phyloP scores from a whole-genome alignment of 1,140 invertebrate species.

The Euura lappo region DNA sequence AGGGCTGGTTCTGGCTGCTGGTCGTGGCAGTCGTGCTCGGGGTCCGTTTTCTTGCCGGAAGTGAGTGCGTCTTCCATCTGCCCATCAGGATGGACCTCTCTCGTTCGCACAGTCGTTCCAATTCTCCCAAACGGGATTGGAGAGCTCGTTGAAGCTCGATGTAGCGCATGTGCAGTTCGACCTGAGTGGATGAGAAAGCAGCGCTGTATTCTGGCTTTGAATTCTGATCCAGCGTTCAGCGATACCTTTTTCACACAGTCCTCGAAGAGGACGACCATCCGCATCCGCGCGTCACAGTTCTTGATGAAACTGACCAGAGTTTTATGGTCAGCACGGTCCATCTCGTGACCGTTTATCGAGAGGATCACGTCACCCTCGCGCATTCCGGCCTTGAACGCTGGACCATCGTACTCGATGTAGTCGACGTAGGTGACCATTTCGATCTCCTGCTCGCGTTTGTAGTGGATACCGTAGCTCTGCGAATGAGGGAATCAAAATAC shows the following conservation, averaged over 20 bases:
- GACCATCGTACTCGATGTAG: constrained; percentile 91
- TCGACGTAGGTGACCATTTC: constrained; percentile 97
- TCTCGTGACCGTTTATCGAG: constrained; percentile 91
- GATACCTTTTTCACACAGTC: constrained; percentile 90
- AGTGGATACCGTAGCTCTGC: constrained; percentile 94
- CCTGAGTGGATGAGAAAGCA: constrained; percentile 55
- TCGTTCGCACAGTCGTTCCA: constrained; percentile 81
- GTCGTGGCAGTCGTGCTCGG: constrained; percentile 44
- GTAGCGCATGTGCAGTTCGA: constrained; percentile 89
- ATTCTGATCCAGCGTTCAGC: constrained; percentile 9
- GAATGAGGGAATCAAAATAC: constrained; percentile 11
- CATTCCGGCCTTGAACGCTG: constrained; percentile 90
- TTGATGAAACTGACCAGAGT: constrained; percentile 91
- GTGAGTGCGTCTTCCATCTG: constrained; percentile 86
- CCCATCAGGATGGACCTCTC: constrained; percentile 84
- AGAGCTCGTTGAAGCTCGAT: constrained; percentile 85
- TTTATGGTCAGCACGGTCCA: constrained; percentile 91
- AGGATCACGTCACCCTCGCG: constrained; percentile 93
- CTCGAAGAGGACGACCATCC: constrained; percentile 94
- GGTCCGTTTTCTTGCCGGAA: constrained; percentile 79
- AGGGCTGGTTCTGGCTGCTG: constrained; percentile 53
- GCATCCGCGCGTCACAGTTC: constrained; percentile 86
- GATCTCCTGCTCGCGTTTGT: constrained; percentile 87
- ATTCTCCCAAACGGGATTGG: constrained; percentile 84
- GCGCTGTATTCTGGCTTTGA: neutral